These are phyloP conservation scores for Megaustenia siamemsis DNA, from an alignment of 2,888 invertebrate species.

Conservation along the genomic window DNA sequence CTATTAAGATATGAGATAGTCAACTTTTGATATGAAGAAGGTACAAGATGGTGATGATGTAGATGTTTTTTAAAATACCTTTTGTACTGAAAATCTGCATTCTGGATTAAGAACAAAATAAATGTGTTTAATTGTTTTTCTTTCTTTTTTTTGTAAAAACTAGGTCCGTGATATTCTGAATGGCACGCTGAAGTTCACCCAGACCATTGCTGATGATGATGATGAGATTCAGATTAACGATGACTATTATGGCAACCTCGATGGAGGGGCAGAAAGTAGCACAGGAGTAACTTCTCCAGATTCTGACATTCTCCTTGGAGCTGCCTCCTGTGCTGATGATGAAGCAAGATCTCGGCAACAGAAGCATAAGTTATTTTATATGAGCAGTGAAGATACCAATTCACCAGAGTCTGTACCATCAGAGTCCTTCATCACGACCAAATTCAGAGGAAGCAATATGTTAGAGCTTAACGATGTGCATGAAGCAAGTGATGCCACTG, in stretches of 20 bases:
- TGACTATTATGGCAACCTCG: slow-evolving; percentile 69
- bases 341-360: slow-evolving; percentile 7
- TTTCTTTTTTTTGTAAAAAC: slow-evolving; percentile 29
- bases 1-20: no score
- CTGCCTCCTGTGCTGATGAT: slow-evolving; percentile 32
- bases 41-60: no score
- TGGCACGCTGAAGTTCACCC: slow-evolving; percentile 75
- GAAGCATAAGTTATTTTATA: slow-evolving; percentile 64
- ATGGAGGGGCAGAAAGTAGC: slow-evolving; percentile 56
- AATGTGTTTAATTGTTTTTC: background rate
- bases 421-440: background rate
- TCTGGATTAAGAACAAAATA: no score
- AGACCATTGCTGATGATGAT: slow-evolving; percentile 71
- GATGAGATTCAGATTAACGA: slow-evolving; percentile 69
- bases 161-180: slow-evolving; percentile 79
- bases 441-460: background rate
- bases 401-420: slow-evolving; percentile 59
- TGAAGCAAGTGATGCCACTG: background rate
- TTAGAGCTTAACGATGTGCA: slow-evolving; percentile 1
- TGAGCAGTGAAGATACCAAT: slow-evolving; percentile 74
- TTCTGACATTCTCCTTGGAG: slow-evolving; percentile 50
- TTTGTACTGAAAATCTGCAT: no score
- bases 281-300: slow-evolving; percentile 53
- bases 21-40: no score
- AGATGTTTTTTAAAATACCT: no score